Evolutionary conservation across 2,113 vertebrate genomes (phyloP).

Genomic region (Geococcyx californianus): DNA sequence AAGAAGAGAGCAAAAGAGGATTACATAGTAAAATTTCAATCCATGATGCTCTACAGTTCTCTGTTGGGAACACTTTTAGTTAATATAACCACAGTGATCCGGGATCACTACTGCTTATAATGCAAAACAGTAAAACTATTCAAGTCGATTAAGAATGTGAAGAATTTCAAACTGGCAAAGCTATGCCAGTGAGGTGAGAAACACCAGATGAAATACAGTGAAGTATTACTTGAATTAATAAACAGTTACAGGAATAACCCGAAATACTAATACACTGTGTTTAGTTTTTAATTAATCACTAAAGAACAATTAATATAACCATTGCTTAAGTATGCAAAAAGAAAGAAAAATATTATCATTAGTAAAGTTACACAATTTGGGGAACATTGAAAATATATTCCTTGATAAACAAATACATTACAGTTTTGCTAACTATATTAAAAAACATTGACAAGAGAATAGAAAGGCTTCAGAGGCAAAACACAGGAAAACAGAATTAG

Average conservation of each 20-base stretch:
- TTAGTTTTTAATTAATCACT: not conserved
- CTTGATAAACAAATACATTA: not conserved
- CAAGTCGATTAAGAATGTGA: not conserved
- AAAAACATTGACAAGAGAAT: not conserved
- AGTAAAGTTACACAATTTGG: not conserved
- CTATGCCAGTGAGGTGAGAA: slow-evolving; percentile 6
- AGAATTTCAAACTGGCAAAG: slow-evolving; percentile 7
- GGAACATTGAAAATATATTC: not conserved
- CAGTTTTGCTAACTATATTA: not conserved
- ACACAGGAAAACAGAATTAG: not conserved
- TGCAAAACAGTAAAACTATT: not conserved
- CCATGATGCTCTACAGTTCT: not conserved
- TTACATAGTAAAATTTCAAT: not conserved
- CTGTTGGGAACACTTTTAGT: not conserved
- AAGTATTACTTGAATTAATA: slow-evolving; percentile 6
- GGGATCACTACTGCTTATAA: not conserved
- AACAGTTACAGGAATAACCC: slow-evolving; percentile 9
- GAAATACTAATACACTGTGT: not conserved
- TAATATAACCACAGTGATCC: not conserved
- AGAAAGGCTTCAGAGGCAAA: not conserved
- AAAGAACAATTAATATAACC: not conserved
- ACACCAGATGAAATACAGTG: not conserved
- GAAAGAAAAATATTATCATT: not conserved
- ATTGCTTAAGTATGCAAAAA: not conserved
- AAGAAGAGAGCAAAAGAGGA: not conserved